These are phyloP conservation scores for Glareola pratincola DNA, from an alignment of 2,113 vertebrate genomes.

Conservation along the genomic window DNA sequence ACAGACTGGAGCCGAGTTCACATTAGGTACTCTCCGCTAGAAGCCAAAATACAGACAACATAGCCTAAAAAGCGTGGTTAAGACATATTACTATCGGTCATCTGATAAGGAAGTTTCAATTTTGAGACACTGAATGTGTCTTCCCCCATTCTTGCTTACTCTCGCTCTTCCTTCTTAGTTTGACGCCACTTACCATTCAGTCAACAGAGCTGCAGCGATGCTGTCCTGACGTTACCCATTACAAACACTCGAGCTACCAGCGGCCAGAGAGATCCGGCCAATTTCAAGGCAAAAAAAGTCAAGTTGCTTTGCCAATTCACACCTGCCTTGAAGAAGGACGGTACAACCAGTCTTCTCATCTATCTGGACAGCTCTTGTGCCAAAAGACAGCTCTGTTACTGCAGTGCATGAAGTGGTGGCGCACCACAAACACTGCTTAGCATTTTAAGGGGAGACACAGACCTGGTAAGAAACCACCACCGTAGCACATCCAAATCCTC, in stretches of 20 bases:
- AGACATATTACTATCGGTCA: not conserved
- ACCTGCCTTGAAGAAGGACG: not conserved
- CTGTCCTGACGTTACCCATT: not conserved
- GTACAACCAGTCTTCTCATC: not conserved
- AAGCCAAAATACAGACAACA: not conserved
- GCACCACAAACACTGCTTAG: not conserved
- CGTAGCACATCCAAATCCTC: not conserved
- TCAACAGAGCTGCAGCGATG: fast-evolving
- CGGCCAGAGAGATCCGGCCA: not conserved
- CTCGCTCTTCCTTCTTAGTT: not conserved
- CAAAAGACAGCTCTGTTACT: not conserved
- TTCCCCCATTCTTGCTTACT: not conserved
- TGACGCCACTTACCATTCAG: not conserved
- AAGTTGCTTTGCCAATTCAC: not conserved
- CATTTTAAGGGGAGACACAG: not conserved
- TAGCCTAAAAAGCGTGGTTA: not conserved
- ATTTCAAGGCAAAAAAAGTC: not conserved
- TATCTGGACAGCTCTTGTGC: not conserved
- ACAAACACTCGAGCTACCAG: not conserved
- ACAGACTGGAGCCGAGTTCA: not conserved
- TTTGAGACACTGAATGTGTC: not conserved
- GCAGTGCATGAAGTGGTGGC: not conserved
- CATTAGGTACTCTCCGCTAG: too few relatives aligned
- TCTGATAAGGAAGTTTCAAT: not conserved
- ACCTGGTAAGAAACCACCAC: not conserved